Evolutionary conservation across 2,113 vertebrate species (phyloP), one percentile per base, ranked within the genome.

Genomic region (Dicaeum eximium): DNA sequence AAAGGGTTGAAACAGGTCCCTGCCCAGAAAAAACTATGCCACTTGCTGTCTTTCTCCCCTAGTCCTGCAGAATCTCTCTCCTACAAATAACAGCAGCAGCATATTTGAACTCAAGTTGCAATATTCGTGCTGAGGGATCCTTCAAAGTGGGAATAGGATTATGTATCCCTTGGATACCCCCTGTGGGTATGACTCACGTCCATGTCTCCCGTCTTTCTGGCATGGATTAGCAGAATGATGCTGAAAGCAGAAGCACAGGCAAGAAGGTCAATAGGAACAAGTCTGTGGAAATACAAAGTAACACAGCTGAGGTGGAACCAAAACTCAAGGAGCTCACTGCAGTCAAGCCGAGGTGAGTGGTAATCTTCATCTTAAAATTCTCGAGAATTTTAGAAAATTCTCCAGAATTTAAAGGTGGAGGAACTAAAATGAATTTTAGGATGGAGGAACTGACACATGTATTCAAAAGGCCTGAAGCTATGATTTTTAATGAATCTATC

Each of bases 1-100:
- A 71, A 78, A 27, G 54, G n/a, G 38, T 12, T 85, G 80, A 77
- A 79, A 85, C 3, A 4, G 15, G 31, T 74, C 82, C 30, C 51
- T 86, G 17, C 20, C 37, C 57, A 57, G 50, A 48, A 18, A 73
- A 65, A 86, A 58, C 33, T 35, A 1, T 20, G 38, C 33, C 50
- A 33, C 35, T 71, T 0, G 0, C 10, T 5, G 2, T 50, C 28
- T 90, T 83, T 67, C 2, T 24, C 20, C 11, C 15, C 10, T 2
- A 9, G 51, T 37, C 47, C 51, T 64, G 42, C 19, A 28, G 60
- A 65, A 17, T 51, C 24, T 25, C 19, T 40, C 33, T 88, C 27
- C 57, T 61, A 33, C 51, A 71, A 61, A 51, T 24, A 75, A 40
- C 10, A 71, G 15, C 47, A 73, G 74, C 42, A 58, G 60, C 2